These are phyloP conservation scores for Chironomus tepperi DNA, from an alignment of 1,140 invertebrate species.

Conservation along the genomic window DNA sequence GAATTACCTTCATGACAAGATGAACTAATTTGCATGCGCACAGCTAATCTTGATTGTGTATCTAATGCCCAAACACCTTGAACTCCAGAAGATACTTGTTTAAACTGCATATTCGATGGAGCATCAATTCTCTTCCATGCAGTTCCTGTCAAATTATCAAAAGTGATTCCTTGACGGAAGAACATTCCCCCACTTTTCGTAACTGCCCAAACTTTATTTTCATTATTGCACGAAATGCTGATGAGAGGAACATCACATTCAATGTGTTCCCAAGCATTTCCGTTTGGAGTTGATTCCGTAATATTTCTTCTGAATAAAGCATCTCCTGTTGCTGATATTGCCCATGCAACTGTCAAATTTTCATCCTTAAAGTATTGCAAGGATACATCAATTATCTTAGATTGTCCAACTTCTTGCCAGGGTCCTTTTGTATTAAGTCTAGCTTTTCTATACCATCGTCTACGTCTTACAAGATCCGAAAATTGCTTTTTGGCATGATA, in stretches of 20 bases:
- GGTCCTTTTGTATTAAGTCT: conserved; percentile 74
- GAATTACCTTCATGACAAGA: conserved; percentile 55
- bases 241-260: conserved; percentile 65
- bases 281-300: conserved; percentile 54
- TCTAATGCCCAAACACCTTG: conserved; percentile 64
- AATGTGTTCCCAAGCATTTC: conserved; percentile 67
- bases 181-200: conserved; percentile 77
- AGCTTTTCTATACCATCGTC: conserved; percentile 77
- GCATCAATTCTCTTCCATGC: conserved; percentile 36
- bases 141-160: conserved; percentile 53
- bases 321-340: conserved; percentile 71
- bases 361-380: conserved; percentile 27
- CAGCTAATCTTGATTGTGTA: conserved; percentile 50
- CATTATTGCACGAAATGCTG: conserved; percentile 59
- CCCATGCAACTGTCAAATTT: conserved; percentile 59
- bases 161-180: conserved; percentile 58
- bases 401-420: conserved; percentile 76
- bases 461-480: conserved; percentile 77
- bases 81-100: conserved; percentile 63
- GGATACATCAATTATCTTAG: conserved; percentile 71
- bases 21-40: conserved; percentile 55
- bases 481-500: conserved; percentile 79
- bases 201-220: conserved; percentile 71
- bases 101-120: conserved; percentile 52
- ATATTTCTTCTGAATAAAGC: conserved; percentile 70